Conservation (phyloP, 2,888 invertebrate species). For the Myopa testacea region DNA sequence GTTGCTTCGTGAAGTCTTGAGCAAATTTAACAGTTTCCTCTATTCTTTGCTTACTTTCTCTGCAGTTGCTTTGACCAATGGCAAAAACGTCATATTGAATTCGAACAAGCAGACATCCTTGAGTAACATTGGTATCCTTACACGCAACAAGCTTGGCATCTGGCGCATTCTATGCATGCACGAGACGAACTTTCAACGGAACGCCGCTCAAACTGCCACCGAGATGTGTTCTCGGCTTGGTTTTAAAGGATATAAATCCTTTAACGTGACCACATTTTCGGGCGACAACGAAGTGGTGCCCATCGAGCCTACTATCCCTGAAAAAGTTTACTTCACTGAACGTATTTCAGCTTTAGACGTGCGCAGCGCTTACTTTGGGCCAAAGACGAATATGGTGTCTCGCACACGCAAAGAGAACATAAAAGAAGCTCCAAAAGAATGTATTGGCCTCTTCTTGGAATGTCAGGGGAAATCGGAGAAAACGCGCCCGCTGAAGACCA, state of each 20-base stretch:
- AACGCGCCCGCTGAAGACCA: conserved; percentile 56
- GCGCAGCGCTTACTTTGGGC: neutral
- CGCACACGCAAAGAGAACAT: conserved; percentile 44
- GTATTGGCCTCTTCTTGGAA: conserved; percentile 62
- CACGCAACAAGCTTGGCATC: conserved; percentile 72
- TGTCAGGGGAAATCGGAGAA: conserved; percentile 59
- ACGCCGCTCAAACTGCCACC: conserved; percentile 67
- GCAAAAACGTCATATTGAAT: conserved; percentile 72
- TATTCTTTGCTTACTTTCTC: neutral
- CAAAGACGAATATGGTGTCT: too few species aligned
- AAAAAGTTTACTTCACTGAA: neutral
- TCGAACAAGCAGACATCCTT: conserved; percentile 74
- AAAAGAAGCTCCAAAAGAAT: conserved; percentile 49
- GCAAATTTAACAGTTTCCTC: neutral
- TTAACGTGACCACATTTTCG: conserved; percentile 55
- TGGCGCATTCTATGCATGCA: conserved; percentile 78
- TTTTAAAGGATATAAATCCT: conserved; percentile 68
- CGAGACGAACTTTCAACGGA: conserved; percentile 56
- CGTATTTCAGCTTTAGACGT: neutral
- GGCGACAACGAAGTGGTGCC: conserved; percentile 51
- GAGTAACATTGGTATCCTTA: conserved; percentile 74
- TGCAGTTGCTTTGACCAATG: conserved; percentile 78
- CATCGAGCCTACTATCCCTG: conserved; percentile 51
- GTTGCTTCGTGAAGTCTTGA: neutral
- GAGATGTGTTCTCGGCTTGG: conserved; percentile 78